Base-by-base conservation (phyloP, 2,888 invertebrate species). In the Branchellion lobata region DNA sequence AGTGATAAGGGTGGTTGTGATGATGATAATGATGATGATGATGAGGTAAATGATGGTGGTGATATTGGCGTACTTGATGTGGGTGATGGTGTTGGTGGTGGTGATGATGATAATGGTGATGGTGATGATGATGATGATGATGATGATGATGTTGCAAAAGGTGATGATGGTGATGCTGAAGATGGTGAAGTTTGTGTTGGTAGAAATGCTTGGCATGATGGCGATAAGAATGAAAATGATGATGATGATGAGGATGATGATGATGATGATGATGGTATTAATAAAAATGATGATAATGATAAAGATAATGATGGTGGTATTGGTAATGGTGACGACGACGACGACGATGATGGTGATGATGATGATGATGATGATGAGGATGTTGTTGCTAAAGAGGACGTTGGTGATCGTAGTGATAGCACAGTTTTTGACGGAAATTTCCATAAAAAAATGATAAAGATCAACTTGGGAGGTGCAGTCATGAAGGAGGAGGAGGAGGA, bases 261-360 rank as follows among this genome's bases (percentile, higher is more conserved):
- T 18, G 29, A 3, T 75, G 51, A 51, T 51, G 51, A 51, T 51
- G 57, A 75, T 51, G 57, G n/a, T 36, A 29, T 24, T 31, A 40
- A 75, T 40, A 40, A 40, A 34, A 86, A 87, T n/a, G 78, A 65
- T 27, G 51, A 21, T 71, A 11, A 11, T n/a, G 34, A 11, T 71
- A 29, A 18, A 2, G 53, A 18, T n/a, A 24, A 24, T 73, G 21
- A 73, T 33, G 73, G 40, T 0, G 86, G 65, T 65, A 21, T 5
- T 29, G n/a, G 65, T 65, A 21, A 21, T 65, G 29, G 65, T 65
- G 65, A 21, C 29, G 65, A 8, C 8, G 8, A 29, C 5, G 29
- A 8, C n/a, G 65, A 21, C 5, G n/a, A 65, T 65, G 8, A 21
- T 65, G 65, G 40, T 40, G 40, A 14, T 40, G 40, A 14, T 40